Conservation (phyloP, 2,888 invertebrate species). For the Subacronicta megacephala region DNA sequence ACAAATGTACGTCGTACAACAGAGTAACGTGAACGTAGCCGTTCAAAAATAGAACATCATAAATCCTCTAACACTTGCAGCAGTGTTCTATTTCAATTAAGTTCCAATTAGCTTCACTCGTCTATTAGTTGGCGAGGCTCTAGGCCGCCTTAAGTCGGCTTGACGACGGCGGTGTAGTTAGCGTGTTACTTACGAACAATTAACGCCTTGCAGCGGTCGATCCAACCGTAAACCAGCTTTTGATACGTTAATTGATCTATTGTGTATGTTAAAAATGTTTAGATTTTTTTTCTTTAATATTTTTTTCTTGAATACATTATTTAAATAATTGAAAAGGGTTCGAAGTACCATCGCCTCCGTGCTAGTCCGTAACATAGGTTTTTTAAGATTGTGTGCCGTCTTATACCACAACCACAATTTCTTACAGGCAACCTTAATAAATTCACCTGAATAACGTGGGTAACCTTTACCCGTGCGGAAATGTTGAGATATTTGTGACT, state of each 20-base stretch:
- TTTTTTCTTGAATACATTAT: constrained; percentile 38
- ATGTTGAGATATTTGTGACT: constrained; percentile 17
- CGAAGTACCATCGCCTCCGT: background rate
- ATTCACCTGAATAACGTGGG: background rate
- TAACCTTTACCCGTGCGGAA: background rate
- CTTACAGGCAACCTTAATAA: background rate
- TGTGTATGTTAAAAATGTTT: constrained; percentile 49
- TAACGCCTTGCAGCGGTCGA: constrained; percentile 57
- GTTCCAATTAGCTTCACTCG: constrained; percentile 58
- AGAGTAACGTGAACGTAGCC: constrained; percentile 28
- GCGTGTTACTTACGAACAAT: constrained; percentile 83
- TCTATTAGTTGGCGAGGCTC: constrained; percentile 45
- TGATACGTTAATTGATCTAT: constrained; percentile 63
- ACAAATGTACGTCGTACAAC: constrained; percentile 6
- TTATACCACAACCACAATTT: no score
- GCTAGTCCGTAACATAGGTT: no score
- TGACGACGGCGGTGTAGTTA: constrained; percentile 75
- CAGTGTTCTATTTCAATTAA: constrained; percentile 65
- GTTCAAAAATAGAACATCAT: constrained; percentile 39
- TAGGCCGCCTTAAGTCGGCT: constrained; percentile 47
- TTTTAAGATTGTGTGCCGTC: no score
- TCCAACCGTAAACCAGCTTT: constrained; percentile 50
- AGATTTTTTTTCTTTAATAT: constrained; percentile 24
- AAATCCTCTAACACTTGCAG: constrained; percentile 52
- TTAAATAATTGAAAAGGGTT: constrained; percentile 17